phyloP scores from a whole-genome alignment of 2,888 invertebrate genomes.

The Xestia xanthographa region DNA sequence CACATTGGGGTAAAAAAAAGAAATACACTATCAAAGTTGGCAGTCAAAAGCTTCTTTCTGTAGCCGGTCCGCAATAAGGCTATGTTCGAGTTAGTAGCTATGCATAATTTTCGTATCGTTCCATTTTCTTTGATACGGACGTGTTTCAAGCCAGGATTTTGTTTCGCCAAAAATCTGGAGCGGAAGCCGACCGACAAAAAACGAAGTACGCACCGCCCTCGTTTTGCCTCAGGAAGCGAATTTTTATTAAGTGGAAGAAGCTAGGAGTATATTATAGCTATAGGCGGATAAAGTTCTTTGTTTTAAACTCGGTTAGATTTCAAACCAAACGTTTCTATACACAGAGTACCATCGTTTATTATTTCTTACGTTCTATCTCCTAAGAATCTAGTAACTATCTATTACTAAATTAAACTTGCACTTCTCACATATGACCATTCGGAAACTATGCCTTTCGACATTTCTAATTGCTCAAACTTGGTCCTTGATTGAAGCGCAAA shows the following conservation, averaged over 20 bases:
- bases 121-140: slow-evolving; percentile 32
- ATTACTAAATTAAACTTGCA: neutral
- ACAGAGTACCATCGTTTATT: neutral
- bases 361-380: neutral
- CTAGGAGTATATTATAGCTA: slow-evolving; percentile 12
- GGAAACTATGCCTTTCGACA: neutral
- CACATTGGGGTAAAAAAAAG: neutral
- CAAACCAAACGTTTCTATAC: too few relatives aligned
- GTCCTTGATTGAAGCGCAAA: too few relatives aligned
- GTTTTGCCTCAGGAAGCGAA: slow-evolving; percentile 28
- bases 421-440: neutral
- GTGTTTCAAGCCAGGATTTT: slow-evolving; percentile 40
- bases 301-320: slow-evolving; percentile 16
- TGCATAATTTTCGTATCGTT: slow-evolving; percentile 34
- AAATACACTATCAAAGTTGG: neutral
- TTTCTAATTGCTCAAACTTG: neutral
- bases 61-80: neutral
- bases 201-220: slow-evolving; percentile 36
- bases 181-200: slow-evolving; percentile 48
- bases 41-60: neutral
- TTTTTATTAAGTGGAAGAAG: slow-evolving; percentile 54
- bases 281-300: neutral
- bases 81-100: neutral
- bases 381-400: too few relatives aligned
- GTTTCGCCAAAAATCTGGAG: slow-evolving; percentile 53